Base-by-base conservation (phyloP, 2,888 invertebrate species). In the Kuschelorhynchus macadamiae region DNA sequence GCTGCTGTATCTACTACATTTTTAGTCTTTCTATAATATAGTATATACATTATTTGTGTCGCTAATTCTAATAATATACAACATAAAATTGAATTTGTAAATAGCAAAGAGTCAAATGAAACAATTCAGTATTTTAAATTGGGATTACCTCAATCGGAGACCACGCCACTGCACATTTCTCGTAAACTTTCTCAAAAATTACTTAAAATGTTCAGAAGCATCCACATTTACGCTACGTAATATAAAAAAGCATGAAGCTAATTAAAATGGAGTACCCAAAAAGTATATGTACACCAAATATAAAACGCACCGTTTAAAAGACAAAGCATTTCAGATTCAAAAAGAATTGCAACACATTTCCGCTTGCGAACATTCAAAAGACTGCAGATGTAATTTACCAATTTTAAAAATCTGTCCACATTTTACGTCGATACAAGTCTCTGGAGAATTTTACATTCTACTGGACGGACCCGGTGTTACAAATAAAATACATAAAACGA, bases 401-500 rank as follows among this genome's bases (percentile, higher is more conserved):
- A 61, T 39, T 68, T 67, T 68, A 63, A 68, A 68, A 68, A 63
- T 68, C 57, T 59, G 68, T 62, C 63, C 68, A 59, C 63, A 68
- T 68, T 68, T 68, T 59, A 46, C 63, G 63, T 52, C 68, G 57
- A 68, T 63, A 55, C 68, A 57, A 63, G 59, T 50, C 62, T 55
- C 50, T 52, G 46, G 52, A 32, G 30, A 50, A 50, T 63, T 68
- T 68, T 63, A 63, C 63, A 59, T 68, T 68, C 52, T 47, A 59
- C 63, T 49, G 63, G 68, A 68, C 63, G 52, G 36, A 33, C 62
- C 16, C 49, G 56, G 57, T 62, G 49, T 44, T 56, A 55, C 59
- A 59, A 68, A 63, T 68, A 68, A 62, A 63, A 68, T 68, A 63
- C 68, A 68, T 68, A 59, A 67, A 67, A 62, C 50, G 56, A n/a